phyloP scores from a whole-genome alignment of 2,113 vertebrate genomes.

The Callipepla californica region DNA sequence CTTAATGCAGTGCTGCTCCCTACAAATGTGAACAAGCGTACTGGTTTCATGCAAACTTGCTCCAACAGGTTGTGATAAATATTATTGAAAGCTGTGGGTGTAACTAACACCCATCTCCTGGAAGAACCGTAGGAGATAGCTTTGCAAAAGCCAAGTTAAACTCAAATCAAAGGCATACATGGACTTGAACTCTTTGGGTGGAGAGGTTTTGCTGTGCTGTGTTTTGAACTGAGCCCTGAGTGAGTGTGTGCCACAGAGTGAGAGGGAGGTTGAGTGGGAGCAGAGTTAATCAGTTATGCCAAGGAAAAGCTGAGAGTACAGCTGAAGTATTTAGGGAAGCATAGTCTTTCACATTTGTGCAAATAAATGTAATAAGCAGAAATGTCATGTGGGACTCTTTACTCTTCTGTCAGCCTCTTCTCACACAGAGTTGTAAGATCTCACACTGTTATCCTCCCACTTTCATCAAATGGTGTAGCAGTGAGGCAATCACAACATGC shows the following conservation, averaged over 20 bases:
- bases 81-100: neutral
- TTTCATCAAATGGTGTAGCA: neutral
- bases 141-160: neutral
- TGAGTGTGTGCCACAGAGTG: fast-evolving
- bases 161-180: neutral
- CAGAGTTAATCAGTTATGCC: fast-evolving
- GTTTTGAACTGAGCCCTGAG: neutral
- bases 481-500: neutral
- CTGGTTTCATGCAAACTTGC: neutral
- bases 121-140: neutral
- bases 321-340: neutral
- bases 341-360: neutral
- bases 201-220: neutral
- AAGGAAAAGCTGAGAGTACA: neutral
- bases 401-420: neutral
- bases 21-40: neutral
- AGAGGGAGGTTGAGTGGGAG: neutral
- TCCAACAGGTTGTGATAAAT: neutral
- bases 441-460: fast-evolving
- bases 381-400: neutral
- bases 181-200: neutral
- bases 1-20: neutral
- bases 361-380: neutral
- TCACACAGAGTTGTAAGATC: neutral
- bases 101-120: neutral